phyloP scores from a whole-genome alignment of 2,888 invertebrate species.

The Drosophila peninsularis region DNA sequence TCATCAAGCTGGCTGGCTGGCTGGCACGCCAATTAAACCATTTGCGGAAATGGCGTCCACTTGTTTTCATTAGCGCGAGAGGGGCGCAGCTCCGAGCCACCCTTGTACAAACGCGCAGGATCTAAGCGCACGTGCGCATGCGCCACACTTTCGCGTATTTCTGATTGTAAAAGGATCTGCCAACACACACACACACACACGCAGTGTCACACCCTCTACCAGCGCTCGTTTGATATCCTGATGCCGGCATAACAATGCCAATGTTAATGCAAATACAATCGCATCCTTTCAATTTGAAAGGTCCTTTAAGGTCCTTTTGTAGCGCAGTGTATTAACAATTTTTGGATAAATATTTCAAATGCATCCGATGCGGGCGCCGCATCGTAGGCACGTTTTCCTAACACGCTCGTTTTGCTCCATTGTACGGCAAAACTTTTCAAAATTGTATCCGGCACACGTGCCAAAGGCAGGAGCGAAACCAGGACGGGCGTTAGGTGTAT shows the following conservation, averaged over 20 bases:
- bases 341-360: slow-evolving; percentile 60
- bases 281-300: slow-evolving; percentile 68
- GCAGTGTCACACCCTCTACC: slow-evolving; percentile 57
- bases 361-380: slow-evolving; percentile 64
- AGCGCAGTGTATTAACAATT: slow-evolving; percentile 68
- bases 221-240: slow-evolving; percentile 45
- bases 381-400: slow-evolving; percentile 35
- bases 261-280: slow-evolving; percentile 78
- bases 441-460: slow-evolving; percentile 77
- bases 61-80: slow-evolving; percentile 71
- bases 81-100: slow-evolving; percentile 47
- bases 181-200: slow-evolving; percentile 30
- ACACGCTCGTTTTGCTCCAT: slow-evolving; percentile 27
- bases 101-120: slow-evolving; percentile 49
- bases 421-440: slow-evolving; percentile 43
- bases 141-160: slow-evolving; percentile 76
- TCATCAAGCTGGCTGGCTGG: slow-evolving; percentile 34
- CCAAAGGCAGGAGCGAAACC: slow-evolving; percentile 60
- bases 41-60: slow-evolving; percentile 76
- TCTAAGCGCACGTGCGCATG: slow-evolving; percentile 74
- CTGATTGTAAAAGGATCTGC: slow-evolving; percentile 63
- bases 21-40: slow-evolving; percentile 62
- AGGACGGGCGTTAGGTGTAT: slow-evolving; percentile 58
- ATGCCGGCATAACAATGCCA: slow-evolving; percentile 74
- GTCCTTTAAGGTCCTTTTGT: slow-evolving; percentile 65